phyloP scores from a whole-genome alignment of 2,797 vertebrate genomes.

The Sciurus carolinensis region DNA sequence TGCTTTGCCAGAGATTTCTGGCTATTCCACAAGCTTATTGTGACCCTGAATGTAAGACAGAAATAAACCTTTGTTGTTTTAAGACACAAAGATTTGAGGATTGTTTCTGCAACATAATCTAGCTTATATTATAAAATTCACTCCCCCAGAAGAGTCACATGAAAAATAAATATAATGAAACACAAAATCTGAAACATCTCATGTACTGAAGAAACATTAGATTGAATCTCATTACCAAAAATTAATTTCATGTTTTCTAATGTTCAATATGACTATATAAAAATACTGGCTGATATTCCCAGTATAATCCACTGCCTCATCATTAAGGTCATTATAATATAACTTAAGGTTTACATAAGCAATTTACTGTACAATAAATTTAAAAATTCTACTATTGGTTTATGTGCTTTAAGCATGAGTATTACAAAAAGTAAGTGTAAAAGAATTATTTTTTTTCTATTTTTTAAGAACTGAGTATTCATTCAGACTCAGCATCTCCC shows the following conservation, averaged over 20 bases:
- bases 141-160: neutral
- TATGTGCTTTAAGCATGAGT: neutral
- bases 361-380: neutral
- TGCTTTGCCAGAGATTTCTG: neutral
- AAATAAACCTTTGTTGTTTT: neutral
- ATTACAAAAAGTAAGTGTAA: neutral
- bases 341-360: neutral
- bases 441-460: neutral
- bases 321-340: neutral
- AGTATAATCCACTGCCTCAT: neutral
- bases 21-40: neutral
- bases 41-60: neutral
- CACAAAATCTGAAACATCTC: neutral
- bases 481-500: neutral
- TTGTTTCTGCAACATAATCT: neutral
- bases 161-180: neutral
- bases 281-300: neutral
- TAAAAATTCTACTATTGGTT: neutral
- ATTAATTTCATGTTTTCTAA: neutral
- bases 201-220: neutral
- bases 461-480: conserved; percentile 1
- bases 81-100: neutral
- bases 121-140: neutral
- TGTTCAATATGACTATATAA: neutral
- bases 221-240: neutral